Percentiles rank a stretch among this genome's conserved stretches.
Evolutionary conservation across 2,888 invertebrate genomes (phyloP).

Genomic region (Diarsia mendica): DNA sequence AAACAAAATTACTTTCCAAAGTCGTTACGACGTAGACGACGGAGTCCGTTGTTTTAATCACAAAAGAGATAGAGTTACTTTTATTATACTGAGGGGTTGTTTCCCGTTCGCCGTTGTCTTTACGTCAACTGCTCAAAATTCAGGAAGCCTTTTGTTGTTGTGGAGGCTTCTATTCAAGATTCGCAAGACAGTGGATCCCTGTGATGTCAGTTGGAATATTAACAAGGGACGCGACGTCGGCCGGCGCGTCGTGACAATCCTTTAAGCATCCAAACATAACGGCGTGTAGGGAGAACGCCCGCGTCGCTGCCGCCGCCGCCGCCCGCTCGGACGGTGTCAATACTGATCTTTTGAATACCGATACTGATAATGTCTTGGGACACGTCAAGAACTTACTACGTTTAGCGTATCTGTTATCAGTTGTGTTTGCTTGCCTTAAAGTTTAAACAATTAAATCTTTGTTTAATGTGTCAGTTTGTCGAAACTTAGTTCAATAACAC

Average conservation of each 20-base stretch:
- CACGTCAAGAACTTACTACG: constrained; percentile 43
- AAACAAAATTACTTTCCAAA: constrained; percentile 70
- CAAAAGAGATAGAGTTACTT: constrained; percentile 75
- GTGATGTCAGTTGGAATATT: constrained; percentile 84
- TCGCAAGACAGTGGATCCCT: constrained; percentile 81
- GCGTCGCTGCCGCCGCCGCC: constrained; percentile 6
- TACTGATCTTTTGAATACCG: constrained; percentile 68
- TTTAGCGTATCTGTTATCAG: constrained; percentile 46
- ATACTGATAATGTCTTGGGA: constrained; percentile 64
- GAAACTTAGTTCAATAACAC: constrained; percentile 27
- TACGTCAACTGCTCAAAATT: constrained; percentile 82
- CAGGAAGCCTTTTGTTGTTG: constrained; percentile 83
- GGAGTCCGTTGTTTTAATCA: constrained; percentile 71
- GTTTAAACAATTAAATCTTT: constrained; percentile 46
- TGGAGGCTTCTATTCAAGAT: constrained; percentile 82
- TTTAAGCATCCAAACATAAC: constrained; percentile 72
- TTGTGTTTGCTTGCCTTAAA: constrained; percentile 45
- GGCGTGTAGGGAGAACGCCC: constrained; percentile 35
- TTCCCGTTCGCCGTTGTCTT: constrained; percentile 72
- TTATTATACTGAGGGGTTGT: constrained; percentile 70
- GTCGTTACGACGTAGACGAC: constrained; percentile 58
- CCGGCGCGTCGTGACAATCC: constrained; percentile 76
- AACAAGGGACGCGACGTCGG: constrained; percentile 81
- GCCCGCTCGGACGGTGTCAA: constrained; percentile 63
- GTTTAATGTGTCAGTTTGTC: constrained; percentile 28